A percentile compares a stretch with the other conserved stretches of the same genome.
Conservation (phyloP, 2,797 vertebrate genomes). For the Muscicapa comitata region DNA sequence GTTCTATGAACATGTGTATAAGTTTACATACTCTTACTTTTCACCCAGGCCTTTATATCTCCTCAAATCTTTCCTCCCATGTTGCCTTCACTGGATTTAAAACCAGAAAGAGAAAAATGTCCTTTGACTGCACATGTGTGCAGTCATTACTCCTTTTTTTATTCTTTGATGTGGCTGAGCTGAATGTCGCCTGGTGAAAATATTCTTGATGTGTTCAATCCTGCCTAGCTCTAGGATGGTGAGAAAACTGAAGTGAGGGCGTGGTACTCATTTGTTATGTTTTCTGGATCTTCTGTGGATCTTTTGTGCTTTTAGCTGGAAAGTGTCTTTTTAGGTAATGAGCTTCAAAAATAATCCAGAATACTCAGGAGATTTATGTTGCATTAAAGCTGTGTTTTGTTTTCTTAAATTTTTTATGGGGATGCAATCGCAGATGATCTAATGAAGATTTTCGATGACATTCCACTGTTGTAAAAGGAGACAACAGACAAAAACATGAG, state of each 20-base stretch:
- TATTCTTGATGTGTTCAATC: background rate
- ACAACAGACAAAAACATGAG: background rate
- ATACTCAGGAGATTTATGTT: background rate
- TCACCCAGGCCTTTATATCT: background rate
- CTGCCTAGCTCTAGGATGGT: background rate
- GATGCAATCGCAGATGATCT: background rate
- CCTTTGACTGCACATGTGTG: background rate
- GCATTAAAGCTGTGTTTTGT: background rate
- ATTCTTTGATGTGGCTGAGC: background rate
- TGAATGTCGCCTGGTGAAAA: background rate
- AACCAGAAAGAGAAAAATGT: background rate
- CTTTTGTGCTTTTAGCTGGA: background rate
- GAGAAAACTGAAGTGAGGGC: background rate
- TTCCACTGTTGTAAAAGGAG: background rate
- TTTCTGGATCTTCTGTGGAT: background rate
- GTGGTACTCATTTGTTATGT: rapidly evolving
- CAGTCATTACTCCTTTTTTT: background rate
- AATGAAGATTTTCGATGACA: background rate
- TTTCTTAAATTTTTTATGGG: background rate
- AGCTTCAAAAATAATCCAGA: background rate
- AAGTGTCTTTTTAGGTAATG: background rate
- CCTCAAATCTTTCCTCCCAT: background rate
- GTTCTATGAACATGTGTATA: background rate
- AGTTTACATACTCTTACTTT: background rate
- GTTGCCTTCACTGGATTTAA: background rate